Conservation (phyloP, 2,113 vertebrate species). For the Poeciliopsis occidentalis region DNA sequence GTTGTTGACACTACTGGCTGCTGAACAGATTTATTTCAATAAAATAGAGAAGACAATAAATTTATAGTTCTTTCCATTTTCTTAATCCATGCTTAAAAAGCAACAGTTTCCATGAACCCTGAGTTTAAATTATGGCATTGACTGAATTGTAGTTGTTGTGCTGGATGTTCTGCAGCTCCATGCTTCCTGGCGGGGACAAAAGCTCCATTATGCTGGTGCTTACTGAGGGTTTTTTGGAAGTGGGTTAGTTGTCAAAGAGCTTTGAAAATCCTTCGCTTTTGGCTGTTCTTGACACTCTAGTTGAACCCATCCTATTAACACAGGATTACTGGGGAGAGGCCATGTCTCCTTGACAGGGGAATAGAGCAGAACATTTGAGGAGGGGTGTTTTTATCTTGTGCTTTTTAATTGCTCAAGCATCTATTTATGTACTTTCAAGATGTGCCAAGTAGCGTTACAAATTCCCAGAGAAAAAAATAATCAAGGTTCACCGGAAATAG, state of each 20-base stretch:
- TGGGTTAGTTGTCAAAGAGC: conserved; percentile 85
- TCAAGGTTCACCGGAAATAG: conserved; percentile 60
- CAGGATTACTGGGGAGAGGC: conserved; percentile 83
- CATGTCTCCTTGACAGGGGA: conserved; percentile 82
- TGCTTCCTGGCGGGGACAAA: conserved; percentile 53
- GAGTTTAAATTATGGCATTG: conserved; percentile 88
- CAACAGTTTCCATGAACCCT: conserved; percentile 80
- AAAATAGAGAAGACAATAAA: background rate
- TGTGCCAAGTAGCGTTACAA: conserved; percentile 56
- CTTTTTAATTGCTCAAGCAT: conserved; percentile 85
- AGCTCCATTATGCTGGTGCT: conserved; percentile 89
- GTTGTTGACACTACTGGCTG: no score
- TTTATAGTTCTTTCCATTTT: background rate
- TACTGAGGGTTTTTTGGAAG: conserved; percentile 88
- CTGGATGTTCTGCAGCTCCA: conserved; percentile 18
- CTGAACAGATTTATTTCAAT: no score
- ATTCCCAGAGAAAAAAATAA: conserved; percentile 44
- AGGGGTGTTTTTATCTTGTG: conserved; percentile 82
- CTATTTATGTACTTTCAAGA: conserved; percentile 66
- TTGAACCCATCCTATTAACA: conserved; percentile 91
- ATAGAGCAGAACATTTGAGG: conserved; percentile 83
- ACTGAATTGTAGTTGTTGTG: conserved; percentile 76
- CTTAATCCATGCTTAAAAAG: background rate
- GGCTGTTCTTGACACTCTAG: conserved; percentile 90
- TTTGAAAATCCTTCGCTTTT: conserved; percentile 89